Base-by-base conservation (phyloP, 2,113 vertebrate species). In the Pimephales promelas region DNA sequence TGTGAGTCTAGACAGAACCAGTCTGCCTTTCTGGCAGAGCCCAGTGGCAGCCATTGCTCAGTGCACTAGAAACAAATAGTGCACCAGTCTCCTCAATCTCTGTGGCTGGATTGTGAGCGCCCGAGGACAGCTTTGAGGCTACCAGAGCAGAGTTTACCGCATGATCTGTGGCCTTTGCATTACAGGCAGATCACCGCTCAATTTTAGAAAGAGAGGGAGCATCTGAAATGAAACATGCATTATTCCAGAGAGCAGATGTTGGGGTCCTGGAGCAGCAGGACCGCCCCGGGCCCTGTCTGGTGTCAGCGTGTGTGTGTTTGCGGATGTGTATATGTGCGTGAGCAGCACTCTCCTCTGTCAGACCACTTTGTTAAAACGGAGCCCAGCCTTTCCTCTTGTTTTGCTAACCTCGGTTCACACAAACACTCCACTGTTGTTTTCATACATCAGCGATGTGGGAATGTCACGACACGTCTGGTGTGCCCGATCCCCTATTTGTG, bases 231-330 rank as follows among this genome's bases (percentile, higher is more conserved):
- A 87, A 82, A 86, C 31, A 79, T 83, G 87, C 82, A 88, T 88
- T 88, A 90, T 87, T 87, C 76, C 66, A 71, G 79, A 80, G 89
- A 91, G 84, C 92, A 93, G 92, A 93, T 93, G 93, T 91, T 91
- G 84, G 73, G 79, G 75, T 89, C 89, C 87, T 89, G 85, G 76
- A 91, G 92, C 89, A 82, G 85, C 84, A 79, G 66, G 88, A 85
- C 83, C 79, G 89, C 93, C 91, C 86, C 59, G 5, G 91, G 92
- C 90, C 83, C 85, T 81, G 88, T 90, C 92, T 91, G 89, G 87
- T 88, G 88, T 90, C 61, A 56, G 61, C 57, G 81, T 47, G 75
- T 62, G 52, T 47, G 64, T 83, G 86, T 87, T 87, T 91, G 64
- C n/a, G 49, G 62, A 78, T 87, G 72, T 86, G 71, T 80, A 24